Conservation (phyloP, 64 coral and sea anemone genomes). For the Catalaphyllia jardinei region DNA sequence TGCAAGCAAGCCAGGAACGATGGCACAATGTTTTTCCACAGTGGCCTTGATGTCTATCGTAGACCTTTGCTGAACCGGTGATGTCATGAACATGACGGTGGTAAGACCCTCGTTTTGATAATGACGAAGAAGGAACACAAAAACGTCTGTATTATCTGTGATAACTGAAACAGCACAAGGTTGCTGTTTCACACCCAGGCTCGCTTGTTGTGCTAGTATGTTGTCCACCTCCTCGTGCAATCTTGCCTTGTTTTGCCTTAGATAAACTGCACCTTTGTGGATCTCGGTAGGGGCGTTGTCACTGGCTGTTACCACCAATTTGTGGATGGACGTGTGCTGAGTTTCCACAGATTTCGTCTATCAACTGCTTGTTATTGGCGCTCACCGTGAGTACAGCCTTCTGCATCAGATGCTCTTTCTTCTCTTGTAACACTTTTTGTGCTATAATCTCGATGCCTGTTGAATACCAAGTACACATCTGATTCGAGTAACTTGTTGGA, state of each 20-base stretch:
- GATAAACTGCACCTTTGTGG: constrained; percentile 46
- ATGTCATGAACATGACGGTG: constrained; percentile 25
- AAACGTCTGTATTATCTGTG: constrained; percentile 6
- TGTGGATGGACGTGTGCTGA: constrained; percentile 41
- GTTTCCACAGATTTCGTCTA: constrained; percentile 42
- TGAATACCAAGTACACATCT: constrained; percentile 65
- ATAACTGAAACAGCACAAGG: neutral
- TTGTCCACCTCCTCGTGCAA: constrained; percentile 42
- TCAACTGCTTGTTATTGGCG: constrained; percentile 55
- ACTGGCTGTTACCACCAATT: constrained; percentile 55
- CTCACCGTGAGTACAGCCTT: constrained; percentile 50
- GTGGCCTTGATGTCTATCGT: constrained; percentile 36
- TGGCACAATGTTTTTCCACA: constrained; percentile 11
- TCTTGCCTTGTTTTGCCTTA: constrained; percentile 61
- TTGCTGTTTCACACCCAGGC: constrained; percentile 39
- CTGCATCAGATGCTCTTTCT: constrained; percentile 52
- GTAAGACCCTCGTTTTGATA: constrained; percentile 6
- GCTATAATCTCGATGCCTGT: constrained; percentile 65
- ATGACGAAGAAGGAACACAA: constrained; percentile 35
- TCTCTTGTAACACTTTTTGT: constrained; percentile 63
- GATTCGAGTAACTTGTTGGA: constrained; percentile 39
- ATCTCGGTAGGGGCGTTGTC: constrained; percentile 56
- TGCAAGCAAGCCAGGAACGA: constrained; percentile 26
- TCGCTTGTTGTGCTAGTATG: constrained; percentile 36
- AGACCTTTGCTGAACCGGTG: constrained; percentile 35